Percentiles rank a stretch among this genome's conserved stretches.
These are phyloP conservation scores for Tolypeutes matacus DNA, from an alignment of 2,797 vertebrate species.

Conservation along the genomic window DNA sequence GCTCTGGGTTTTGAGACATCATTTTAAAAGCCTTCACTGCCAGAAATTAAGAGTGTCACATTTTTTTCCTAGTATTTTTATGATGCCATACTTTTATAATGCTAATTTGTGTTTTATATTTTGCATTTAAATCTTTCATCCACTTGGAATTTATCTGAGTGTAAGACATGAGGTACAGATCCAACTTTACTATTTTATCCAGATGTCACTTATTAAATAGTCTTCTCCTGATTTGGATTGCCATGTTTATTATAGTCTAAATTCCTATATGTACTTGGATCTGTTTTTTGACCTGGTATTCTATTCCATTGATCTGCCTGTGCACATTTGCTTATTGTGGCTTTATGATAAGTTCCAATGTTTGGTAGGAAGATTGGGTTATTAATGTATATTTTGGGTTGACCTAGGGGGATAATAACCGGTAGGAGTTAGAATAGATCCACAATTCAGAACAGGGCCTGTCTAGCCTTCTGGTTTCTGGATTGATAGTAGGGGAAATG, in stretches of 20 bases:
- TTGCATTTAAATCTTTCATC: slow-evolving; percentile 39
- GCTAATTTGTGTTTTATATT: background rate
- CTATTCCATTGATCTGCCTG: background rate
- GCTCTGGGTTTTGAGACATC: background rate
- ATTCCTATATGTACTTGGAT: background rate
- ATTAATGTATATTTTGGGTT: background rate
- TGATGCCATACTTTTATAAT: background rate
- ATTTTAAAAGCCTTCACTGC: background rate
- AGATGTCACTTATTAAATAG: background rate
- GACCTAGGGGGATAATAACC: background rate
- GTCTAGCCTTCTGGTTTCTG: background rate
- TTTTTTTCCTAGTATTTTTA: background rate
- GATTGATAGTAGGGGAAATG: background rate
- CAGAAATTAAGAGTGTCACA: background rate
- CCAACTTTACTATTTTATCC: background rate
- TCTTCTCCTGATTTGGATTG: background rate
- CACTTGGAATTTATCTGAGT: slow-evolving; percentile 12
- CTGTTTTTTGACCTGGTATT: background rate
- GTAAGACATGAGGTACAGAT: background rate
- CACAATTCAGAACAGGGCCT: background rate
- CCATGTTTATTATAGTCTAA: background rate
- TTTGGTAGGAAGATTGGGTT: background rate
- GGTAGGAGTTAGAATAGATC: background rate
- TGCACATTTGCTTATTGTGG: background rate
- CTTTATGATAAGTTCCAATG: background rate